These are phyloP conservation scores for Dicaeum eximium DNA, from an alignment of 2,113 vertebrate genomes.

Conservation along the genomic window DNA sequence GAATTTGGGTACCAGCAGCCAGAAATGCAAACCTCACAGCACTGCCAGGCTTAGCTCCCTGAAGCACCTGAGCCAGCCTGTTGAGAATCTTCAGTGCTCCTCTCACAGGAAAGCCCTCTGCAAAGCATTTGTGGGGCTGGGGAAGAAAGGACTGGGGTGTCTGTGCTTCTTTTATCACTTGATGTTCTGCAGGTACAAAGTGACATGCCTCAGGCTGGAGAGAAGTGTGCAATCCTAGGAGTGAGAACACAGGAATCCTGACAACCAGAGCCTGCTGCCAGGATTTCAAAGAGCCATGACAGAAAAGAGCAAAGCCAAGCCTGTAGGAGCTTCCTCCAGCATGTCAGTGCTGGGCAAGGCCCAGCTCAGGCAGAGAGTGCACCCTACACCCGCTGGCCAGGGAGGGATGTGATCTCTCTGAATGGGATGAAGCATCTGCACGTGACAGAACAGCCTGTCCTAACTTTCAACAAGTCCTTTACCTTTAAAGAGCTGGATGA, in stretches of 20 bases:
- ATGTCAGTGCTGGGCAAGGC: neutral
- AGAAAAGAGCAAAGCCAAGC: neutral
- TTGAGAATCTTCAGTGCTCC: neutral
- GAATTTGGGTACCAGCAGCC: neutral
- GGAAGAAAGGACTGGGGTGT: neutral
- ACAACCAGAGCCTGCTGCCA: neutral
- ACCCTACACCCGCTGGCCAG: neutral
- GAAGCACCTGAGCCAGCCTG: neutral
- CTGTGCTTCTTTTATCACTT: neutral
- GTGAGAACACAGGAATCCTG: neutral
- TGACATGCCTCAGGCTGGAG: neutral
- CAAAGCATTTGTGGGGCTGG: neutral
- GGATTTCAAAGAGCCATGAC: neutral
- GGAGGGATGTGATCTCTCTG: accelerated
- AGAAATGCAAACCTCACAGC: neutral
- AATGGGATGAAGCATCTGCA: neutral
- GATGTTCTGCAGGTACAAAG: neutral
- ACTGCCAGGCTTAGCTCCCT: neutral
- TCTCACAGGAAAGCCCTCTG: neutral
- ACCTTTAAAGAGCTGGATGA: neutral
- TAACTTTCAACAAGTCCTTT: neutral
- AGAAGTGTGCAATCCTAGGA: neutral
- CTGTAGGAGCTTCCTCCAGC: neutral
- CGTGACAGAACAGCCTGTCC: neutral
- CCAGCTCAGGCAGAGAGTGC: neutral